phyloP scores from a whole-genome alignment of 2,113 vertebrate species.

The Aphelocoma coerulescens region DNA sequence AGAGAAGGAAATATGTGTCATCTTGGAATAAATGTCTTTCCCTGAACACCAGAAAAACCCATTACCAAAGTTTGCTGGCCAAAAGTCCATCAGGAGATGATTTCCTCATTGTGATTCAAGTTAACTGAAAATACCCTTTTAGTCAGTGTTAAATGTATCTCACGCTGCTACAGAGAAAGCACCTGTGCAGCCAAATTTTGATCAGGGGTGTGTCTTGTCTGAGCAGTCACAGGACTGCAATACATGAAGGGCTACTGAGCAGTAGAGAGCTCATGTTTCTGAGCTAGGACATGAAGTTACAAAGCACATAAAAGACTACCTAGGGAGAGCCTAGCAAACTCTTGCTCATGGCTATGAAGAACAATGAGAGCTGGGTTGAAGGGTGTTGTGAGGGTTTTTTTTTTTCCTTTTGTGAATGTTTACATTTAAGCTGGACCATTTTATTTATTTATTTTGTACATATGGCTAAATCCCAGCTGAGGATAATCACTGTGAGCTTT shows the following conservation, averaged over 20 bases:
- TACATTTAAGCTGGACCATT: neutral
- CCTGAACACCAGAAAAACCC: neutral
- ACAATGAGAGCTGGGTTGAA: neutral
- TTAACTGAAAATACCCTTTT: neutral
- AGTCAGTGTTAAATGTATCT: neutral
- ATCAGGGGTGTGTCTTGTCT: neutral
- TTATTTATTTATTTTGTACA: neutral
- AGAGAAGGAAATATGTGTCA: neutral
- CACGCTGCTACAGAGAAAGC: neutral
- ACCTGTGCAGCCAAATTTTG: neutral
- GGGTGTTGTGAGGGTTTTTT: neutral
- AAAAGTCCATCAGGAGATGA: neutral
- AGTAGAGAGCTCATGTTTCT: neutral
- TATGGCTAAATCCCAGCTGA: neutral
- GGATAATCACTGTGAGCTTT: neutral
- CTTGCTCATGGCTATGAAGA: neutral
- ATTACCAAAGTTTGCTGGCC: neutral
- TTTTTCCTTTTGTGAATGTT: neutral
- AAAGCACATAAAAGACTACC: neutral
- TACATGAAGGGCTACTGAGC: neutral
- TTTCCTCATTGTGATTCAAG: neutral
- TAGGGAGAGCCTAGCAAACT: neutral
- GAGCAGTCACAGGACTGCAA: neutral
- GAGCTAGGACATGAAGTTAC: neutral
- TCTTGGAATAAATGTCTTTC: neutral